Conservation (phyloP, 2,888 invertebrate species). For the Chorisops tibialis region DNA sequence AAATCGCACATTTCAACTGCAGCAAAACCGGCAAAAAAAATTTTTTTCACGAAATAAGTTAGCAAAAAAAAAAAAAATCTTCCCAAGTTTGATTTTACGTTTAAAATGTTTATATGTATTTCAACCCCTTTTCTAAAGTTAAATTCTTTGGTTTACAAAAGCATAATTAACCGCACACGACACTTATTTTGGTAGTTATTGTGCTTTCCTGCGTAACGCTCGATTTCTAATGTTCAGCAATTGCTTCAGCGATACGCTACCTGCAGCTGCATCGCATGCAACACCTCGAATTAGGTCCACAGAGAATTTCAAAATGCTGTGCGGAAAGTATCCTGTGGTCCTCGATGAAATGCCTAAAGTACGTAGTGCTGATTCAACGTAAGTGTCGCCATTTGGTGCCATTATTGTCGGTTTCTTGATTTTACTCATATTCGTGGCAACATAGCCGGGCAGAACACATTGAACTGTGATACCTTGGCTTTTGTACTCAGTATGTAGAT, state of each 20-base stretch:
- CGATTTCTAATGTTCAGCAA: slow-evolving; percentile 43
- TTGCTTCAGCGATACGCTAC: slow-evolving; percentile 43
- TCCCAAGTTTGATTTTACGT: too few species aligned
- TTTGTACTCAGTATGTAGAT: slow-evolving; percentile 71
- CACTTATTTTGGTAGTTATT: background rate
- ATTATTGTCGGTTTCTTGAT: slow-evolving; percentile 69
- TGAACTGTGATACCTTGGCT: slow-evolving; percentile 73
- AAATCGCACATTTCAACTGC: too few species aligned
- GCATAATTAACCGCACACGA: background rate
- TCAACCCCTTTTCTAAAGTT: too few species aligned
- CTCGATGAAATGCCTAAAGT: slow-evolving; percentile 66
- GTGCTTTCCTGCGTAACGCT: slow-evolving; percentile 41
- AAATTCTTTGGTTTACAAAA: too few species aligned
- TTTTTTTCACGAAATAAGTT: too few species aligned
- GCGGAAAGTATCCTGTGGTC: slow-evolving; percentile 70
- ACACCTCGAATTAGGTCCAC: slow-evolving; percentile 38
- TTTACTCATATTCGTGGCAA: slow-evolving; percentile 88
- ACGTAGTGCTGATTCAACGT: slow-evolving; percentile 67
- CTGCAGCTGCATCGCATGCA: slow-evolving; percentile 43
- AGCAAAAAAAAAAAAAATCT: too few species aligned
- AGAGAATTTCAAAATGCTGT: slow-evolving; percentile 43
- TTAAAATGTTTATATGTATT: too few species aligned
- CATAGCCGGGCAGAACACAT: slow-evolving; percentile 81
- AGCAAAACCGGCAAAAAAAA: too few species aligned
- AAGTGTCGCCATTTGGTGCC: slow-evolving; percentile 71